Evolutionary conservation across 2,888 invertebrate species (phyloP), one percentile per base, ranked within the genome.

Genomic region (Panzeria rudis): DNA sequence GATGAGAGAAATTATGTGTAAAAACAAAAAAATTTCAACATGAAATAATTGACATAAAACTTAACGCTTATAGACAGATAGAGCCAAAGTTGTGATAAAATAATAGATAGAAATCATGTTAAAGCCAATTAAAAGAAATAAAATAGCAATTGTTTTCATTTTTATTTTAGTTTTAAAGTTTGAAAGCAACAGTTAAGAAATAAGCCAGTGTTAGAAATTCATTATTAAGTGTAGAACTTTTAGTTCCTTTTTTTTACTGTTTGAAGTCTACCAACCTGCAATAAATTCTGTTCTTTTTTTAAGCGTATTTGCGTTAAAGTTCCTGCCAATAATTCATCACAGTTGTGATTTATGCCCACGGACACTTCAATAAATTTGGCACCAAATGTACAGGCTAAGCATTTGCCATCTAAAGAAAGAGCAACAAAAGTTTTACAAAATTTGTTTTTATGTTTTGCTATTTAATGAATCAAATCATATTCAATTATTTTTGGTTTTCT

Each of bases 301-400:
- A 98, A 94, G 71, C 98, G 94, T 89, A 98, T 97, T 93, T 98
- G 98, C 89, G 96, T 97, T 85, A 99, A 94, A 79, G 98, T 96
- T 0, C 98, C 98, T 29, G 98, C 98, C 56, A 99, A 94, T 0
- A 99, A 94, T 89, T 99, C 98, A 93, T 99, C 98, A 35, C 98
- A 97, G 92, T 98, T 98, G 94, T 98, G 98, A 93, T 98, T 98
- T 90, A 99, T 97, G 15, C 98, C 98, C 15, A 98, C 98, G 0
- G 98, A 98, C 20, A 98, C 97, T 93, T 99, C 98, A 87, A 98
- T 97, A 94, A 97, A 98, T 93, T 98, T 98, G 76, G 97, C 96
- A 87, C 97, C 96, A 93, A 96, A 97, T 3, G 97, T 97, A 92
- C 97, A 97, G 8, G 98, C 98, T 87, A 98, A 94, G 90, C 97